Evolutionary conservation across 2,888 invertebrate species (phyloP).

Genomic region (Euspilapteryx auroguttella): DNA sequence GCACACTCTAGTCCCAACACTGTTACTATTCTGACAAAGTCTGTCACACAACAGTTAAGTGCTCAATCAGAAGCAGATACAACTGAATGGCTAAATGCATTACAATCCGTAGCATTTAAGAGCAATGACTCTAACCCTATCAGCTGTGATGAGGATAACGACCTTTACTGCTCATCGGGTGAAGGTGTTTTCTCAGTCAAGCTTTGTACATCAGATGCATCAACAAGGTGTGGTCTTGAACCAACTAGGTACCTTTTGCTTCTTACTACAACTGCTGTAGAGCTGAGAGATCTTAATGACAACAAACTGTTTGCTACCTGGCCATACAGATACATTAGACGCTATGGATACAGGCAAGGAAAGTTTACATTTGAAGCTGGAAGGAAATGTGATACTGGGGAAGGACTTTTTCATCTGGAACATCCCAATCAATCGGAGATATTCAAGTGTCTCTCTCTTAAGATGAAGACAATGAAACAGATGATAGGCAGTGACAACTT

Average conservation of each 20-base stretch:
- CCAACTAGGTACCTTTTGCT: conserved; percentile 72
- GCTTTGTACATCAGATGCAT: conserved; percentile 77
- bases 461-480: conserved; percentile 88
- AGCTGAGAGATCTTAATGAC: conserved; percentile 68
- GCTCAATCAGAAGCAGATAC: conserved; percentile 68
- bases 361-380: conserved; percentile 89
- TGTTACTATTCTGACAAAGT: conserved; percentile 75
- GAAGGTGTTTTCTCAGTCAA: conserved; percentile 81
- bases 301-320: conserved; percentile 72
- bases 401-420: conserved; percentile 79
- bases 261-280: conserved; percentile 74
- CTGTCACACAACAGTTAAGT: conserved; percentile 65
- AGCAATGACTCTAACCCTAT: conserved; percentile 62
- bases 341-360: conserved; percentile 84
- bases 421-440: conserved; percentile 83
- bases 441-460: conserved; percentile 76
- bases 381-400: conserved; percentile 82
- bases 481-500: conserved; percentile 70
- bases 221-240: conserved; percentile 73
- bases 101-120: conserved; percentile 82
- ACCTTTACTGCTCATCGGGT: conserved; percentile 83
- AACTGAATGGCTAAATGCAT: conserved; percentile 75
- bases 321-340: conserved; percentile 82
- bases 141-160: conserved; percentile 81
- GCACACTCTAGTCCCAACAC: conserved; percentile 65